These are phyloP conservation scores for Sebastes minor DNA, from an alignment of 2,797 vertebrate genomes.

Conservation along the genomic window DNA sequence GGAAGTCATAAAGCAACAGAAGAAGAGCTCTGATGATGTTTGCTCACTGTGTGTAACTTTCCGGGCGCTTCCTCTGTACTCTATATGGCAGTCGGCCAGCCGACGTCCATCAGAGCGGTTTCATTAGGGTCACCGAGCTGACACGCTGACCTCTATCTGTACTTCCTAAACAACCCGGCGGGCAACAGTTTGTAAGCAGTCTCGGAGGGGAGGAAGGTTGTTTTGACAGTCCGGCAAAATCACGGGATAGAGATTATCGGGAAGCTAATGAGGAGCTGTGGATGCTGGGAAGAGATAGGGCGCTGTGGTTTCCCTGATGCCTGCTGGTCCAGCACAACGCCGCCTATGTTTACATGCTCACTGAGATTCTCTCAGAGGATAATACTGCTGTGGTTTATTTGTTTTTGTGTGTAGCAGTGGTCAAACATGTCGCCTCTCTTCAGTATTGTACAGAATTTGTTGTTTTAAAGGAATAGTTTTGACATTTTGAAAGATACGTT, in stretches of 20 bases:
- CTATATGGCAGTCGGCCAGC: conserved; percentile 25
- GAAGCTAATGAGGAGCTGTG: conserved; percentile 64
- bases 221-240: conserved; percentile 67
- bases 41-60: background rate
- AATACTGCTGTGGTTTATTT: background rate
- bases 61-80: conserved; percentile 14
- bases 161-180: conserved; percentile 29
- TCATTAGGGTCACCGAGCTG: conserved; percentile 5
- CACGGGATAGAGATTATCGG: conserved; percentile 62
- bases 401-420: background rate
- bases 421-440: background rate
- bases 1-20: background rate
- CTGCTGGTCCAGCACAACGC: conserved; percentile 24
- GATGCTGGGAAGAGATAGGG: conserved; percentile 60
- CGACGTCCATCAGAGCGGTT: conserved; percentile 8
- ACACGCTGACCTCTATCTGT: conserved; percentile 47
- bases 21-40: background rate
- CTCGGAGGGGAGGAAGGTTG: conserved; percentile 20
- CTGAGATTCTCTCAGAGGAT: conserved; percentile 1
- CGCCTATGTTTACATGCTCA: conserved; percentile 33
- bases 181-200: conserved; percentile 17
- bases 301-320: conserved; percentile 33
- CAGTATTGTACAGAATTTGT: background rate
- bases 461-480: background rate
- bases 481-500: background rate